Evolutionary conservation across 2,113 vertebrate genomes (phyloP).

Genomic region (Marcusenius ussheri): DNA sequence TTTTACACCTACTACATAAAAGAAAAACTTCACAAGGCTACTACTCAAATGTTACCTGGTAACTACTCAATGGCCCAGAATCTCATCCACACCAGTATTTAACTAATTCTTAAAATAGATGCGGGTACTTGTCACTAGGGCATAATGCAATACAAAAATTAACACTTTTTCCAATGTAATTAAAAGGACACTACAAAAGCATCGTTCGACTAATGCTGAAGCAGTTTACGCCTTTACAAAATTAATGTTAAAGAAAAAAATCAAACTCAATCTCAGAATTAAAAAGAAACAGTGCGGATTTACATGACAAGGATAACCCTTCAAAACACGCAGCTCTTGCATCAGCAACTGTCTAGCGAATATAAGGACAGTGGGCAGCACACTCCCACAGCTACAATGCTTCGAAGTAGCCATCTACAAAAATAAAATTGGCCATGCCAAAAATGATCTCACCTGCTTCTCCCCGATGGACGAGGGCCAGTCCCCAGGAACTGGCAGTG

Average conservation of each 20-base stretch:
- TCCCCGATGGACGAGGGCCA: neutral
- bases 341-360: neutral
- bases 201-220: neutral
- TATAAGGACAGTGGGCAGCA: neutral
- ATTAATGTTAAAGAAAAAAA: neutral
- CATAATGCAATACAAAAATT: neutral
- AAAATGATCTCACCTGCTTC: conserved; percentile 1
- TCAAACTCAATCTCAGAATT: neutral
- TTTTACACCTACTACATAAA: neutral
- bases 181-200: neutral
- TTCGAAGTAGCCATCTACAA: neutral
- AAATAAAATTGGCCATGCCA: neutral
- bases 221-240: neutral
- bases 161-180: neutral
- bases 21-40: neutral
- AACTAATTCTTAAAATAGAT: neutral
- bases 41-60: neutral
- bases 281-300: neutral
- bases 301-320: neutral
- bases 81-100: neutral
- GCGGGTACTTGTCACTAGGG: neutral
- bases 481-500: neutral
- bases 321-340: neutral
- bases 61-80: neutral
- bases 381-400: neutral